Evolutionary conservation across 2,797 vertebrate genomes (phyloP).

Genomic region (Orestias chungarensis): DNA sequence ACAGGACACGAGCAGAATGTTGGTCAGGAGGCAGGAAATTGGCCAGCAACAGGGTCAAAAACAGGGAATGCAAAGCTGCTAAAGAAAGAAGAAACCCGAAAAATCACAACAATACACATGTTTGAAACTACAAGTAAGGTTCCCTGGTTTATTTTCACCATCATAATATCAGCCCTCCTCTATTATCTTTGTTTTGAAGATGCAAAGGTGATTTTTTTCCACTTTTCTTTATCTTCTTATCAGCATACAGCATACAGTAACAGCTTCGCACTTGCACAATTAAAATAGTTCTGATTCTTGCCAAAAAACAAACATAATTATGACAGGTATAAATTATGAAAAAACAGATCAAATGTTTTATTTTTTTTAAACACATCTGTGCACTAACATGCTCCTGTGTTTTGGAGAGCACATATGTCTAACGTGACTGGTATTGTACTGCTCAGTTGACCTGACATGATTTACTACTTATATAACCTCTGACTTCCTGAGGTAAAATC

Average conservation of each 20-base stretch:
- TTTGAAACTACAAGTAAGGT: neutral
- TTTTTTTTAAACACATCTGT: neutral
- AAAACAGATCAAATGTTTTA: neutral
- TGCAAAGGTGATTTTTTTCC: no score
- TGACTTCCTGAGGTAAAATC: neutral
- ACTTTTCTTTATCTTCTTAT: no score
- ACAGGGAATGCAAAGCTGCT: no score
- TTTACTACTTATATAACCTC: neutral
- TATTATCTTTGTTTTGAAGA: no score
- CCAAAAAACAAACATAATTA: neutral
- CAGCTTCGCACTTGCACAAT: neutral
- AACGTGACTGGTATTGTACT: neutral
- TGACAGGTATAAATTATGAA: neutral
- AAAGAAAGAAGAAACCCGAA: no score
- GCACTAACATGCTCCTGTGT: neutral
- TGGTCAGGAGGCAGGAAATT: no score
- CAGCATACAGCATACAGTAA: no score
- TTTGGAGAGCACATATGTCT: neutral
- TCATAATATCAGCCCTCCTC: neutral
- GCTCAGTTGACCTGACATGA: neutral
- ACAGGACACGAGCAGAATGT: no score
- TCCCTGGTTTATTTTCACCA: neutral
- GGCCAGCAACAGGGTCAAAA: no score
- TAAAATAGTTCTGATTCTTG: neutral
- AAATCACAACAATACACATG: no score